Base-by-base conservation (phyloP, 2,888 invertebrate genomes). In the Andrena chrysosceles region DNA sequence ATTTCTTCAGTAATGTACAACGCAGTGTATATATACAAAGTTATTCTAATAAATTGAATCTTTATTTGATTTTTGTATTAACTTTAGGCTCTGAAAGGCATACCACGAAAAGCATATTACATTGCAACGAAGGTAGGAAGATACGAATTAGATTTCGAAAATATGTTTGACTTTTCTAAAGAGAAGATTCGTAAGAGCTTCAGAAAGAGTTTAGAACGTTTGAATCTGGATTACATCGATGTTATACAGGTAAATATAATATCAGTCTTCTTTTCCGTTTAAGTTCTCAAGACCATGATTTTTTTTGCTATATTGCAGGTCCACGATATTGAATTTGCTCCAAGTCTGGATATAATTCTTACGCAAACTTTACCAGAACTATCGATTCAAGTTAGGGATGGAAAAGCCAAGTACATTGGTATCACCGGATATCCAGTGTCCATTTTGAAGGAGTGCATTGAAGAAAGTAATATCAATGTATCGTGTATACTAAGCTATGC, bases 41-140 rank as follows among this genome's bases (percentile, higher is more conserved):
- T 4, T 42, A 16, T 16, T 42, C 16, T 42, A 42, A 42, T 5
- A 42, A 13, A 42, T 13, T 29, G 10, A 29, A 29, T 31, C 5
- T 35, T 59, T 20, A 26, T 54, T 62, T 49, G 0, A 52, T 49
- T 35, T 49, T 54, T 29, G 64, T 20, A 20, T 66, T 75, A 49
- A 71, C 52, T 81, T 1, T 90, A 97, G 96, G 98, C 98, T 0
- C 94, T 99, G 2, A 95, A 96, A 90, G 96, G 95, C 69, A 95
- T 99, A 73, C 99, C 99, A 0, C 95, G 99, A 52, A 93, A 96
- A 80, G 95, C 97, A 0, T 99, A 97, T 94, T 98, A 97, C 92
- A 95, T 99, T 66, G 98, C 96, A n/a, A 98, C 98, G 35, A 99
- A 99, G 95, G 97, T 98, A 5, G 98, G 98, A 5, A 96, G 99